A percentile compares a stretch with the other conserved stretches of the same genome.
Conservation (phyloP, 2,797 vertebrate genomes). For the Peromyscus melanophrys region DNA sequence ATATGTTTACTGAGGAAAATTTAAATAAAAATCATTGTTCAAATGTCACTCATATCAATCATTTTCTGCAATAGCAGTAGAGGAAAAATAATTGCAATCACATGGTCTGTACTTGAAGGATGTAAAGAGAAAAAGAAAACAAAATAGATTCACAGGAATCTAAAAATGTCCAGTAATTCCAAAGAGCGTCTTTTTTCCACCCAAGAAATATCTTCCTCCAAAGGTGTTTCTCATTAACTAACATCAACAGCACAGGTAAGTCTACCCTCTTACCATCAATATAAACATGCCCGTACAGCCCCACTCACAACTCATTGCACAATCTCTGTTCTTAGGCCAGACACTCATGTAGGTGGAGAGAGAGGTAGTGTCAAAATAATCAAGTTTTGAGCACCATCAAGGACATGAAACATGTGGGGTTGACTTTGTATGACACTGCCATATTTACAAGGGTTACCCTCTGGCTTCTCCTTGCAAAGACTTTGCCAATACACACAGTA, state of each 20-base stretch:
- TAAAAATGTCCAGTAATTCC: constrained; percentile 13
- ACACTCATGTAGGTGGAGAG: not conserved
- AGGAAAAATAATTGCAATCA: constrained; percentile 78
- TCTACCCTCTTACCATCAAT: not conserved
- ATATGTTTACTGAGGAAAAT: constrained; percentile 74
- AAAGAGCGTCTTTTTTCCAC: constrained; percentile 36
- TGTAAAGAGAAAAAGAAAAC: constrained; percentile 32
- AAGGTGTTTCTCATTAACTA: not conserved
- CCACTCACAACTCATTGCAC: not conserved
- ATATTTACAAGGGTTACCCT: not conserved
- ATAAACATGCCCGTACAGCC: not conserved
- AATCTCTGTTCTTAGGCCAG: not conserved
- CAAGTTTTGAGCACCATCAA: not conserved
- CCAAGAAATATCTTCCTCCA: constrained; percentile 19
- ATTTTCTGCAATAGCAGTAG: constrained; percentile 56
- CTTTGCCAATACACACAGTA: not conserved
- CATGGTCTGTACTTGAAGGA: constrained; percentile 63
- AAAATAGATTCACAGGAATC: constrained; percentile 32
- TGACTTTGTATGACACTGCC: not conserved
- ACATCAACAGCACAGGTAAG: not conserved
- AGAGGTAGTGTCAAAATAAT: not conserved
- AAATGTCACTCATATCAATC: constrained; percentile 82
- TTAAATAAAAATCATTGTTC: constrained; percentile 81
- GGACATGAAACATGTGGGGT: not conserved
- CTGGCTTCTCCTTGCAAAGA: not conserved